Percentiles rank a stretch among this genome's conserved stretches.
Evolutionary conservation across 1,140 invertebrate genomes (phyloP).

Genomic region (Gonioctena quinquepunctata): DNA sequence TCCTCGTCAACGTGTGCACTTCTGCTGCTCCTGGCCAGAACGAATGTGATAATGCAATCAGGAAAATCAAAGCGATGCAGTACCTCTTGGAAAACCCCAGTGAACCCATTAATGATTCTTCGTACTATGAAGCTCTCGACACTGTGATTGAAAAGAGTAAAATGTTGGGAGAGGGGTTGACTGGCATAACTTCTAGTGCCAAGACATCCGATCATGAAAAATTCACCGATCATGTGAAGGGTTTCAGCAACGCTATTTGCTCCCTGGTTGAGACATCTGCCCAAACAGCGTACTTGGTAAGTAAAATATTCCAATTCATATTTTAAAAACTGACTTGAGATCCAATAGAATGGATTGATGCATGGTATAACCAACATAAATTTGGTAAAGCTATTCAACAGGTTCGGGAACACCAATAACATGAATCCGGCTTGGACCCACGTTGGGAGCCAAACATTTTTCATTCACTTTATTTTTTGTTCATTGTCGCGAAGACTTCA

Average conservation of each 20-base stretch:
- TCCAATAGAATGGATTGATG: too few species aligned
- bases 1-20: constrained; percentile 83
- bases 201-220: constrained; percentile 85
- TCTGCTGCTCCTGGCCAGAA: constrained; percentile 87
- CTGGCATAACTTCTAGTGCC: constrained; percentile 90
- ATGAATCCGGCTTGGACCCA: neutral
- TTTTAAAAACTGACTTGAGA: too few species aligned
- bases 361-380: too few species aligned
- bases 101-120: constrained; percentile 85
- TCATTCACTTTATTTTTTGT: too few species aligned
- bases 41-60: constrained; percentile 95
- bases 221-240: constrained; percentile 84
- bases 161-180: constrained; percentile 80
- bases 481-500: too few species aligned
- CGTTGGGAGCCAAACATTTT: neutral
- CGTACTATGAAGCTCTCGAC: constrained; percentile 95
- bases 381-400: too few species aligned
- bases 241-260: constrained; percentile 85
- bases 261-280: constrained; percentile 92
- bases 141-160: constrained; percentile 93
- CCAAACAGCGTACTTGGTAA: constrained; percentile 88
- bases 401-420: too few species aligned
- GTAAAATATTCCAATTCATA: constrained; percentile 23
- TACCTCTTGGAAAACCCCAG: constrained; percentile 83
- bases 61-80: constrained; percentile 85